Conservation (phyloP, 2,797 vertebrate species). For the Parotocinclus haroldoi region DNA sequence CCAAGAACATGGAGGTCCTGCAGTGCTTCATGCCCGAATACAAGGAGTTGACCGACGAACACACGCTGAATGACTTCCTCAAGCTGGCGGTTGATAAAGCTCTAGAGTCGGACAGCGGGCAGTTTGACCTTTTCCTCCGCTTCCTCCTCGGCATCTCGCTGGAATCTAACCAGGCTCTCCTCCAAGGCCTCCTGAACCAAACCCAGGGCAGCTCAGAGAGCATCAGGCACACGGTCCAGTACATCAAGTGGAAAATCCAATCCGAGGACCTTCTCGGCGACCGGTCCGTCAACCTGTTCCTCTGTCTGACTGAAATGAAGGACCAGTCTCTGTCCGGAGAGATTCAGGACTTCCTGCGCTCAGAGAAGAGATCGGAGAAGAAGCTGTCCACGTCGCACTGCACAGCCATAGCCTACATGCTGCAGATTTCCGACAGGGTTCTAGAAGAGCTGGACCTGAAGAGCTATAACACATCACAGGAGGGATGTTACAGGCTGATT, state of each 20-base stretch:
- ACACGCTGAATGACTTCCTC: slow-evolving; percentile 12
- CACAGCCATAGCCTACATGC: slow-evolving; percentile 12
- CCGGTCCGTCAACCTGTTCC: slow-evolving; percentile 19
- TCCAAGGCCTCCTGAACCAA: slow-evolving; percentile 8
- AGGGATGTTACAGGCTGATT: slow-evolving; percentile 12
- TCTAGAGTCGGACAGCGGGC: slow-evolving; percentile 2
- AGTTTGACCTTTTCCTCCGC: slow-evolving; percentile 20
- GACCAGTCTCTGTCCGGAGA: slow-evolving; percentile 16
- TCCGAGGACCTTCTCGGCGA: slow-evolving; percentile 11
- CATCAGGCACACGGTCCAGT: slow-evolving; percentile 1
- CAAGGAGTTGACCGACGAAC: not conserved
- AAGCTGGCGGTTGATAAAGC: slow-evolving; percentile 6
- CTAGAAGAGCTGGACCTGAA: slow-evolving; percentile 23
- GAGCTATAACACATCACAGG: slow-evolving; percentile 16
- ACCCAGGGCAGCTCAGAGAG: not conserved
- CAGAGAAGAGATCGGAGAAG: not conserved
- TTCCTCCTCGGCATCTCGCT: slow-evolving; percentile 23
- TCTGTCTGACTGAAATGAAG: slow-evolving; percentile 26
- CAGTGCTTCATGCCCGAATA: not conserved
- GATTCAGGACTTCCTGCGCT: slow-evolving; percentile 14
- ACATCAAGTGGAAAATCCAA: slow-evolving; percentile 28
- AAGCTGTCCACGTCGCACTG: slow-evolving; percentile 16
- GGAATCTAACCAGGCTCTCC: slow-evolving; percentile 14
- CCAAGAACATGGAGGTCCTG: not conserved
- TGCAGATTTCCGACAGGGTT: slow-evolving; percentile 18